Evolutionary conservation across 2,113 vertebrate genomes (phyloP), one percentile per base, ranked within the genome.

Genomic region (Larimichthys crocea): DNA sequence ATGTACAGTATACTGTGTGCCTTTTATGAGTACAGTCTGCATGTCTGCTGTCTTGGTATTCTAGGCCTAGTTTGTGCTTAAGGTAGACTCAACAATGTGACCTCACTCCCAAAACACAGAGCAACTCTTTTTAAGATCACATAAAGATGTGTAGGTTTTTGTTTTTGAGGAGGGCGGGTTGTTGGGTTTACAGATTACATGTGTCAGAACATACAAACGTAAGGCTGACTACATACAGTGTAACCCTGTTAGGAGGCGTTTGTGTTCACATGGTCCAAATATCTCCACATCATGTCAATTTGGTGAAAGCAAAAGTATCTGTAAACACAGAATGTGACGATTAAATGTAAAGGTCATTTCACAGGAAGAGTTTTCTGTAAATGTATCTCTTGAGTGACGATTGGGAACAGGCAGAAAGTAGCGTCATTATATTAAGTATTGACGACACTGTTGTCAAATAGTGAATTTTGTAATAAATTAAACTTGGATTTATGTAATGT

Each of bases 1-100:
- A 88, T 93, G 91, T 92, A 91, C 86, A 92, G 88, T 92, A 90
- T 91, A 89, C 83, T 86, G 81, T 92, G 91, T 93, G 91, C 92
- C 92, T 92, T 91, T 92, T 79, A 88, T 88, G 74, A 92, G 81
- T 92, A 89, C 82, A 88, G 89, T 91, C 70, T 91, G 89, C 89
- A 93, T 90, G 92, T 92, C 84, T 89, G 82, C 89, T 91, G 88
- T 88, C 84, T 88, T 89, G 73, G 79, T 92, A 86, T 91, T 84
- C 63, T 90, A 92, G 86, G 87, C 87, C 77, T 88, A 90, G 86
- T 92, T 92, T 89, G 78, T 87, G 79, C 82, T 90, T 74, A 82
- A 88, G 78, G 82, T 89, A 80, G 90, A 89, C 80, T 84, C 74
- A 88, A 82, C 89, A 84, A 79, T 73, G 74, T 84, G 83, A 91